Percentiles rank a stretch among this genome's conserved stretches.
Conservation (phyloP, 2,113 vertebrate genomes). For the Lagopus muta region DNA sequence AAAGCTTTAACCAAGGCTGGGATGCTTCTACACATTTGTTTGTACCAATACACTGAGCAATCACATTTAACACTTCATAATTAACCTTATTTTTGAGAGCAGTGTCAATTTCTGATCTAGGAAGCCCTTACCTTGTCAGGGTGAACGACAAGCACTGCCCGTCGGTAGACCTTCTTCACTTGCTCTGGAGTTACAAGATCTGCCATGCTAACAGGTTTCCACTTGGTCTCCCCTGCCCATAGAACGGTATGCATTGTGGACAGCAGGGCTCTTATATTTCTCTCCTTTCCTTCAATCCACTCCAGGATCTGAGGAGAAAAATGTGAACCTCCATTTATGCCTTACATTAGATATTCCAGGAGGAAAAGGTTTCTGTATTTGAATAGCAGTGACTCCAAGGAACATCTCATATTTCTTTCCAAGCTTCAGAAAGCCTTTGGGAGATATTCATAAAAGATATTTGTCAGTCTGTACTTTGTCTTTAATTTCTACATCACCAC, state of each 20-base stretch:
- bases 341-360: background rate
- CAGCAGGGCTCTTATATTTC: slow-evolving; percentile 95
- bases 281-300: slow-evolving; percentile 99
- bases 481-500: background rate
- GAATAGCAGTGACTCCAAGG: background rate
- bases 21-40: background rate
- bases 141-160: slow-evolving; percentile 95
- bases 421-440: background rate
- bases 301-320: slow-evolving; percentile 88
- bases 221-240: slow-evolving; percentile 96
- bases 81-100: background rate
- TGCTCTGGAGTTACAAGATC: slow-evolving; percentile 98
- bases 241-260: slow-evolving; percentile 98
- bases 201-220: slow-evolving; percentile 97
- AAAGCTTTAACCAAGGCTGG: background rate
- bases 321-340: background rate
- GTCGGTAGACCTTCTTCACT: slow-evolving; percentile 97
- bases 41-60: background rate
- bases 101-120: background rate
- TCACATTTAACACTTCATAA: accelerated
- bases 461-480: background rate
- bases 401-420: background rate
- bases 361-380: background rate
- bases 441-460: background rate
- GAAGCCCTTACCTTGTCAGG: slow-evolving; percentile 91